Conservation (phyloP, 2,113 vertebrate genomes). For the Ranitomeya imitator region DNA sequence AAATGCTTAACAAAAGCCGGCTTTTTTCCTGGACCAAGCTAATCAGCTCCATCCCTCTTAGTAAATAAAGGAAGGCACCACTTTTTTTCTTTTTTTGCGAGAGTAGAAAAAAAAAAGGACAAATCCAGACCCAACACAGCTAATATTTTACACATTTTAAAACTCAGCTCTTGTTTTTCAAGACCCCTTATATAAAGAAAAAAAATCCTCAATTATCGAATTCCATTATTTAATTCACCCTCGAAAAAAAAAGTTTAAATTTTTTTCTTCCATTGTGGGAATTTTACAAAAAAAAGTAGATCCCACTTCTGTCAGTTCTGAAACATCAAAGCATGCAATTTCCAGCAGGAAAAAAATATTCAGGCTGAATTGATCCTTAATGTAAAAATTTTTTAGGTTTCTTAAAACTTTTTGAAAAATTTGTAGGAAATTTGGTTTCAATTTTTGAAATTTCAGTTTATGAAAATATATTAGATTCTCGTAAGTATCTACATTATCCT, state of each 20-base stretch:
- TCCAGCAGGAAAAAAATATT: background rate
- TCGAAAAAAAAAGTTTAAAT: background rate
- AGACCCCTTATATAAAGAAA: background rate
- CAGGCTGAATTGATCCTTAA: background rate
- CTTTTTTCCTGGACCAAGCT: constrained; percentile 35
- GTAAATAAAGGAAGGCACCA: constrained; percentile 53
- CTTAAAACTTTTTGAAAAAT: background rate
- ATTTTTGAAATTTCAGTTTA: background rate
- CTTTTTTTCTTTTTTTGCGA: constrained; percentile 8
- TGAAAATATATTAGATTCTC: background rate
- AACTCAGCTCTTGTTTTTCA: background rate
- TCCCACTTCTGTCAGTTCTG: background rate
- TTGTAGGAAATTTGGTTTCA: background rate
- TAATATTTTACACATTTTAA: constrained; percentile 10
- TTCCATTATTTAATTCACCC: constrained; percentile 1
- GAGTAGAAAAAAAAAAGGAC: background rate
- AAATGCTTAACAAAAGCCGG: constrained; percentile 54
- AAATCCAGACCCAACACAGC: constrained; percentile 28
- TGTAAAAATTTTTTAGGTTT: background rate
- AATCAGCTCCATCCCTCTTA: constrained; percentile 56
- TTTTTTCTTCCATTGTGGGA: background rate
- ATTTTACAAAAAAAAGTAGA: background rate
- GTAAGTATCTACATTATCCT: background rate
- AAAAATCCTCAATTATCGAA: background rate
- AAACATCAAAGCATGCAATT: background rate